phyloP scores from a whole-genome alignment of 2,113 vertebrate species.

The Piprites chloris region DNA sequence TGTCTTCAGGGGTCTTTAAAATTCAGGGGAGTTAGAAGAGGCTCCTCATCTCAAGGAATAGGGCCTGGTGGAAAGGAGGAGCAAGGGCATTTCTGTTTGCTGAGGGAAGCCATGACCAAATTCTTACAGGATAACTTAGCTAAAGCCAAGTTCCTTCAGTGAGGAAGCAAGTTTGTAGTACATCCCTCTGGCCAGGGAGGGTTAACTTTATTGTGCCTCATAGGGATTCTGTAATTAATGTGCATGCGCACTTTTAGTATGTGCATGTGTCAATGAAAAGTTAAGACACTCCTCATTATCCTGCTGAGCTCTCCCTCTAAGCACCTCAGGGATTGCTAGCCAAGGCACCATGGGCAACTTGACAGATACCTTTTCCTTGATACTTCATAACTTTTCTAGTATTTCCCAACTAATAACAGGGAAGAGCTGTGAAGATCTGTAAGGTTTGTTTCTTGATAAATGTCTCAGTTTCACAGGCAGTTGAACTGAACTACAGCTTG shows the following conservation, averaged over 20 bases:
- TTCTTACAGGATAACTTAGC: background rate
- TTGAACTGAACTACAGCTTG: slow-evolving; percentile 79
- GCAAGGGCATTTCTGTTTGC: background rate
- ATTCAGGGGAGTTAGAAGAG: slow-evolving; percentile 21
- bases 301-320: slow-evolving; percentile 33
- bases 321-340: background rate
- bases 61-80: background rate
- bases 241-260: slow-evolving; percentile 6
- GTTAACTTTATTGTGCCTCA: slow-evolving; percentile 67
- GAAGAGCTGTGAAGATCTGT: slow-evolving; percentile 55
- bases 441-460: slow-evolving; percentile 80
- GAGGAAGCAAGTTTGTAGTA: background rate
- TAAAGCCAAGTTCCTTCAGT: background rate
- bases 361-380: background rate
- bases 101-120: slow-evolving; percentile 7
- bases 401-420: slow-evolving; percentile 52
- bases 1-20: slow-evolving; percentile 26
- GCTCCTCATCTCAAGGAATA: background rate
- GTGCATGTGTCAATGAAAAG: slow-evolving; percentile 9
- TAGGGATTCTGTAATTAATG: slow-evolving; percentile 55
- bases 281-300: slow-evolving; percentile 18
- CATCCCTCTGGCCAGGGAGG: slow-evolving; percentile 39
- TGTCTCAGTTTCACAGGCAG: slow-evolving; percentile 82
- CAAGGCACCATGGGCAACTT: background rate
- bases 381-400: slow-evolving; percentile 27